Evolutionary conservation across 2,113 vertebrate genomes (phyloP), one percentile per base, ranked within the genome.

Genomic region (Pipra filicauda): DNA sequence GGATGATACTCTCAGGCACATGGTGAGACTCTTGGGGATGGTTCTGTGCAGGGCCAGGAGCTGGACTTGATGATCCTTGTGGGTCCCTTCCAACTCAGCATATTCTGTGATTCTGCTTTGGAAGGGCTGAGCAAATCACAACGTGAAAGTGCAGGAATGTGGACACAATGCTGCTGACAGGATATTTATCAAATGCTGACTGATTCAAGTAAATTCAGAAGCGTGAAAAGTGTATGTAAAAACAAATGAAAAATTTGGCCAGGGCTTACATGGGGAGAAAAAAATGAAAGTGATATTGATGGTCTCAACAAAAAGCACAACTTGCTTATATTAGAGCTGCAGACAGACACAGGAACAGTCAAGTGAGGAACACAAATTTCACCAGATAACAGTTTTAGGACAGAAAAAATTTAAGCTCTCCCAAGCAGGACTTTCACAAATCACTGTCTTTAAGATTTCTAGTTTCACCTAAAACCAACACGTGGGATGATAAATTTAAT

Each of bases 401-500:
- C 77, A 95, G 88, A 83, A 93, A 92, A 96, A 92, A 94, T 22
- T 84, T 82, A 83, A 96, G 86, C 16, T 93, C 65, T 95, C 69
- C 77, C 83, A 97, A 73, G 28, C 85, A 97, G 83, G 69, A 73
- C 51, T 92, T 79, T 41, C 30, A 96, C 58, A 95, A 96, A 96
- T 97, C 91, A 95, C 15, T 89, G 23, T 65, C 83, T 84, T 93
- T 49, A 83, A 89, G 74, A 93, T 83, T 83, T 55, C 62, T 28
- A 91, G 17, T 23, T 91, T 96, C 88, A 92, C 46, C 92, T 94
- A 66, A 97, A 95, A 48, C 41, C 64, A 94, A 88, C 77, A 58
- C 78, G 43, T 74, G 76, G 84, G 94, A 85, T 93, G 85, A 97
- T 94, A 83, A 95, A 96, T 93, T 79, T 89, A 96, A 88, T 91